These are phyloP conservation scores for Ancistrus triradiatus DNA, from an alignment of 2,113 vertebrate genomes.

Conservation along the genomic window DNA sequence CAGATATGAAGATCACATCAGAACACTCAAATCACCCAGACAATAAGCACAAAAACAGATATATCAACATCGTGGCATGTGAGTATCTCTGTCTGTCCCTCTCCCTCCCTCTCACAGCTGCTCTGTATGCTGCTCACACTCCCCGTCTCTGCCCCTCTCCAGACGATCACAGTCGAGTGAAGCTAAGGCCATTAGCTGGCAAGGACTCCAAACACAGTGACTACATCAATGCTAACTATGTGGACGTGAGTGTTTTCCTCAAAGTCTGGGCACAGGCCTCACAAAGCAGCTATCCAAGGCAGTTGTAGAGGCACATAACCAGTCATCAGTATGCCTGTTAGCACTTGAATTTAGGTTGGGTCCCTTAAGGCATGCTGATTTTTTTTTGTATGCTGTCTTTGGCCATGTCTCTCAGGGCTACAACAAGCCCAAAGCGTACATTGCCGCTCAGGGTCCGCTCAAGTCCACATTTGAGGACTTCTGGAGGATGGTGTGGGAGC, in stretches of 20 bases:
- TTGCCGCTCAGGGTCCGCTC: conserved; percentile 91
- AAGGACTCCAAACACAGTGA: conserved; percentile 95
- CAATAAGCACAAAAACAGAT: conserved; percentile 96
- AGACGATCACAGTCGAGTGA: conserved; percentile 96
- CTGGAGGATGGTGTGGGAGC: conserved; percentile 97
- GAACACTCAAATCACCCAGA: conserved; percentile 90
- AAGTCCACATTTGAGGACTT: conserved; percentile 96
- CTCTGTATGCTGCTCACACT: conserved; percentile 13
- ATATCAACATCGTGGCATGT: conserved; percentile 93
- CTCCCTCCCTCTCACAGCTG: neutral
- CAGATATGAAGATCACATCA: conserved; percentile 88
- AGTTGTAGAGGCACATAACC: neutral
- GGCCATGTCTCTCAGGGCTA: conserved; percentile 75
- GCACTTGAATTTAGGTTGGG: no score
- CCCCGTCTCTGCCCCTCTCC: conserved; percentile 25
- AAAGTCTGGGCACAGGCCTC: neutral
- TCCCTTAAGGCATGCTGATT: no score
- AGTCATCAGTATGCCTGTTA: neutral
- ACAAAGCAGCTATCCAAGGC: neutral
- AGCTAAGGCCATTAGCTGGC: conserved; percentile 83
- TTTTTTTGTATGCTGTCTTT: no score
- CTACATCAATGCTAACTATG: conserved; percentile 95
- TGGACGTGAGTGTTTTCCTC: conserved; percentile 79
- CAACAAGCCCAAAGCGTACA: conserved; percentile 92
- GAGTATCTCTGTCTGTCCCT: conserved; percentile 57